phyloP scores from a whole-genome alignment of 2,888 invertebrate genomes.

The Drosophila parthenogenetica region DNA sequence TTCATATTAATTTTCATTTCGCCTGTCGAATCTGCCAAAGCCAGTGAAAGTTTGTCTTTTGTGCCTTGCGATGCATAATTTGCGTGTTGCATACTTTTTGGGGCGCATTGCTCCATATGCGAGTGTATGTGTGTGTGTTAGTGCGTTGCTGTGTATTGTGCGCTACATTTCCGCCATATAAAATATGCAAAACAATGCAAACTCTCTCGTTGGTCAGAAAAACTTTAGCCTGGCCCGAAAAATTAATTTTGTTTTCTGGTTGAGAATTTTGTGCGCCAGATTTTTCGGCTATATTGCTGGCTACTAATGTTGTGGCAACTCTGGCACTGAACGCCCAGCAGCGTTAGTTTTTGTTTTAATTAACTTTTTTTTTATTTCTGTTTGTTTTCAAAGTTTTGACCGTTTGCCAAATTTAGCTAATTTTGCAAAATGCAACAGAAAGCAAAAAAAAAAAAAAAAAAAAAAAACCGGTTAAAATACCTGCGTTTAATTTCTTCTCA shows the following conservation, averaged over 20 bases:
- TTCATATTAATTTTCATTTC: slow-evolving; percentile 72
- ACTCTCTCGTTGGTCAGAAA: slow-evolving; percentile 59
- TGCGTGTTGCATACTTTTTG: slow-evolving; percentile 67
- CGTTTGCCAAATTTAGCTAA: slow-evolving; percentile 47
- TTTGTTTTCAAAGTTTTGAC: slow-evolving; percentile 37
- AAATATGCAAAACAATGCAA: slow-evolving; percentile 79
- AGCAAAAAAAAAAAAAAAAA: neutral
- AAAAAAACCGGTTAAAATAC: slow-evolving; percentile 17
- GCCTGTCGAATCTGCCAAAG: slow-evolving; percentile 73
- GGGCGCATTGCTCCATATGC: slow-evolving; percentile 23
- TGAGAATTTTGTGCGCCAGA: slow-evolving; percentile 61
- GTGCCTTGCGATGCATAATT: slow-evolving; percentile 74
- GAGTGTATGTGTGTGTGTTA: slow-evolving; percentile 13
- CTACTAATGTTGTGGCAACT: slow-evolving; percentile 70
- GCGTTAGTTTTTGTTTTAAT: slow-evolving; percentile 68
- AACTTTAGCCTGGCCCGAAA: slow-evolving; percentile 61
- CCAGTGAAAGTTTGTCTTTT: slow-evolving; percentile 74
- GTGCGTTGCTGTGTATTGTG: slow-evolving; percentile 36
- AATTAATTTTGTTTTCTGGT: slow-evolving; percentile 75
- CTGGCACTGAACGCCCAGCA: slow-evolving; percentile 20
- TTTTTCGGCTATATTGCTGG: slow-evolving; percentile 58
- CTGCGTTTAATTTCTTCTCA: neutral
- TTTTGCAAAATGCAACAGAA: slow-evolving; percentile 46
- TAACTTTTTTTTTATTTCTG: slow-evolving; percentile 56
- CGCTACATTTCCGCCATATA: slow-evolving; percentile 72